Conservation (phyloP, 2,888 invertebrate species). For the Torymus auratus region DNA sequence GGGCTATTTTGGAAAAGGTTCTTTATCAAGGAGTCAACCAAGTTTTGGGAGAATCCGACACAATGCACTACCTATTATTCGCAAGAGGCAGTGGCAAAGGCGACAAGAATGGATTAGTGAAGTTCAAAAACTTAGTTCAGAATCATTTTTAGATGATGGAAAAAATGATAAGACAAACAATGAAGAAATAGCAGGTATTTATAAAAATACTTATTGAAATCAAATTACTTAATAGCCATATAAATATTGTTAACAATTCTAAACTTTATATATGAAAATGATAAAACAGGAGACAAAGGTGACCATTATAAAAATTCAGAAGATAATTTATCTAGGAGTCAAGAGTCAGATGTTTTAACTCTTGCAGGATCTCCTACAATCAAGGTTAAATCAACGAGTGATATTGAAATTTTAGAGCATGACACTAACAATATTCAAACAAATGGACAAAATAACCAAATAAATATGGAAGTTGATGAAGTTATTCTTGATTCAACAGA, state of each 20-base stretch:
- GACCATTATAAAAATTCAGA: no score
- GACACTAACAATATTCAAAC: constrained; percentile 40
- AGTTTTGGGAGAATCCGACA: constrained; percentile 75
- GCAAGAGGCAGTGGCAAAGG: constrained; percentile 81
- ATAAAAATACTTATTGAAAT: background rate
- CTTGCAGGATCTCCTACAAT: background rate
- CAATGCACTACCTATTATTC: constrained; percentile 78
- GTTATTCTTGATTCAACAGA: constrained; percentile 67
- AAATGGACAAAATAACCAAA: constrained; percentile 42
- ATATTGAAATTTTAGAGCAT: constrained; percentile 53
- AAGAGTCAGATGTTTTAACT: constrained; percentile 15
- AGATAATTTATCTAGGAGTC: no score
- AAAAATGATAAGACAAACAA: constrained; percentile 32
- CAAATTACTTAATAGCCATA: background rate
- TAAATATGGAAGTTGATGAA: constrained; percentile 62
- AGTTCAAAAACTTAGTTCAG: constrained; percentile 66
- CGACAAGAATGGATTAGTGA: constrained; percentile 80
- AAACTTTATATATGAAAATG: no score
- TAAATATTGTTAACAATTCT: background rate
- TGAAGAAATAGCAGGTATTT: constrained; percentile 29
- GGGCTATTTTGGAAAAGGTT: constrained; percentile 88
- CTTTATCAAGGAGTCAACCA: constrained; percentile 80
- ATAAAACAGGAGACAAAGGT: no score
- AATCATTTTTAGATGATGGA: constrained; percentile 59
- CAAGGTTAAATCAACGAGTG: constrained; percentile 41